Evolutionary conservation across 1,140 invertebrate species (phyloP).

Genomic region (Sesamia nonagrioides): DNA sequence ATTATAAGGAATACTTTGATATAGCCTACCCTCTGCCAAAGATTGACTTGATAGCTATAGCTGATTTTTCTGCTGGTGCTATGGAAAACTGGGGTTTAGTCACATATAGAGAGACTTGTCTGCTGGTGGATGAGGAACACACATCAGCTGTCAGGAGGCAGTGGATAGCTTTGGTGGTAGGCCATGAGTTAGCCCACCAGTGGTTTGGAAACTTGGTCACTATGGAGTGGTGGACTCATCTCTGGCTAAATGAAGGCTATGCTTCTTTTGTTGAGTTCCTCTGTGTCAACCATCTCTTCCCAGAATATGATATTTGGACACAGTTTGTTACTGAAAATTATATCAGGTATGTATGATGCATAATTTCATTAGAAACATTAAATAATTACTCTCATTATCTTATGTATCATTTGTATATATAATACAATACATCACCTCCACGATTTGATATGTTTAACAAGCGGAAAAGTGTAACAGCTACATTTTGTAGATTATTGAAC

Average conservation of each 20-base stretch:
- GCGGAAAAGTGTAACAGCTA: neutral
- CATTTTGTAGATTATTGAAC: neutral
- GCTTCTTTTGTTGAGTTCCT: constrained; percentile 96
- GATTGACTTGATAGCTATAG: constrained; percentile 97
- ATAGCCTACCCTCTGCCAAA: constrained; percentile 98
- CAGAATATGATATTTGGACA: constrained; percentile 97
- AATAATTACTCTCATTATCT: neutral
- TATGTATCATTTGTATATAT: neutral
- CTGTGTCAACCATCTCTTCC: constrained; percentile 95
- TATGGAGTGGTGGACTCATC: constrained; percentile 96
- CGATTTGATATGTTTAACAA: neutral
- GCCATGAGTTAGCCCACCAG: constrained; percentile 96
- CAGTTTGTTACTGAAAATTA: constrained; percentile 96
- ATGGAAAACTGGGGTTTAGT: constrained; percentile 98
- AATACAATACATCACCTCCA: neutral
- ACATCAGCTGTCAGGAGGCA: constrained; percentile 95
- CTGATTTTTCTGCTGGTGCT: constrained; percentile 96
- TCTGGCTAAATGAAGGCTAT: constrained; percentile 98
- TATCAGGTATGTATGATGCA: constrained; percentile 86
- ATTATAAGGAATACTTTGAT: constrained; percentile 98
- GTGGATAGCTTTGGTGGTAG: constrained; percentile 95
- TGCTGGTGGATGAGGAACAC: constrained; percentile 94
- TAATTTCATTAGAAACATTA: neutral
- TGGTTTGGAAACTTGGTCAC: constrained; percentile 97
- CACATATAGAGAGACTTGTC: constrained; percentile 92